Percentiles rank a stretch among this genome's conserved stretches.
Evolutionary conservation across 2,797 vertebrate species (phyloP).

Genomic region (Microchirus variegatus): DNA sequence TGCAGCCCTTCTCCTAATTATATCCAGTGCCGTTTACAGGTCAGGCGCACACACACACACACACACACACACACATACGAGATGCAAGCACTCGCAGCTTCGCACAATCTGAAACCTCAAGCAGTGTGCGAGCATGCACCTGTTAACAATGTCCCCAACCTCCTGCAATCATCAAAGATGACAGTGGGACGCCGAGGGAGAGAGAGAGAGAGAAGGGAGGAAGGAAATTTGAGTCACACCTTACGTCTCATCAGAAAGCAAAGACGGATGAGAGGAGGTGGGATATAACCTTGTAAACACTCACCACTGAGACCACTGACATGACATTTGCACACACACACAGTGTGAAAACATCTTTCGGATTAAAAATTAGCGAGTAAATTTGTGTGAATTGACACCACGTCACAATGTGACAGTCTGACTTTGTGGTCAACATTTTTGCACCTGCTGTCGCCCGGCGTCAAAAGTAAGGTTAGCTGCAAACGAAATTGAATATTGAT

Average conservation of each 20-base stretch:
- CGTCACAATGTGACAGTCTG: too few relatives aligned
- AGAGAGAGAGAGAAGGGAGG: slow-evolving; percentile 13
- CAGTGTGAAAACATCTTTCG: too few relatives aligned
- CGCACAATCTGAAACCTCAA: background rate
- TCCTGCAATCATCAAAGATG: background rate
- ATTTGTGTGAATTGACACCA: too few relatives aligned
- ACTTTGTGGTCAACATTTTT: too few relatives aligned
- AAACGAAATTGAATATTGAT: too few relatives aligned
- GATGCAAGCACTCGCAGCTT: slow-evolving; percentile 10
- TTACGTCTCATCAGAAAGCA: slow-evolving; percentile 37
- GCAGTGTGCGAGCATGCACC: slow-evolving; percentile 31
- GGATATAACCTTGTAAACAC: slow-evolving; percentile 54
- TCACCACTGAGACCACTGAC: slow-evolving; percentile 42
- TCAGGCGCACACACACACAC: slow-evolving; percentile 33
- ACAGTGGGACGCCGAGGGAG: slow-evolving; percentile 15
- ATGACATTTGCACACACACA: slow-evolving; percentile 68
- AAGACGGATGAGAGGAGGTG: slow-evolving; percentile 33
- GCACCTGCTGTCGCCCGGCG: too few relatives aligned
- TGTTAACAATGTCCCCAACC: slow-evolving; percentile 29
- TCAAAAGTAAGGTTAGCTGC: too few relatives aligned
- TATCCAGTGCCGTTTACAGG: slow-evolving; percentile 27
- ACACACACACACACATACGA: background rate
- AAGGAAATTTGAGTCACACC: slow-evolving; percentile 53
- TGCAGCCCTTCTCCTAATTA: slow-evolving; percentile 48
- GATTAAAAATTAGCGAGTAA: too few relatives aligned